Conservation (phyloP, 2,113 vertebrate genomes). For the Peucedramus taeniatus region DNA sequence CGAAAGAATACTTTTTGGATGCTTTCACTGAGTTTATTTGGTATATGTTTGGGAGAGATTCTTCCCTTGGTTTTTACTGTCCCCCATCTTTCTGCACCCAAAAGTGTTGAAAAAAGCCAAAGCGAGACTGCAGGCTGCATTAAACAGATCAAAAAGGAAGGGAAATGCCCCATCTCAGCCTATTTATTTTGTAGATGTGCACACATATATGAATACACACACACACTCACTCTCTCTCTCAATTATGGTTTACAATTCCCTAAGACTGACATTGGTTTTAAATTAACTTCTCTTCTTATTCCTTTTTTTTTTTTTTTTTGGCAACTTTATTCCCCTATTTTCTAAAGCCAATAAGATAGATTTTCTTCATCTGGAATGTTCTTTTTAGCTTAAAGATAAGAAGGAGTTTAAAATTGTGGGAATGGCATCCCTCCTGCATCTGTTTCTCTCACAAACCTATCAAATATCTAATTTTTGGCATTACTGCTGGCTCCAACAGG, state of each 20-base stretch:
- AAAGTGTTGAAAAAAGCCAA: not conserved
- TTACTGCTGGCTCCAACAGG: slow-evolving; percentile 79
- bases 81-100: not conserved
- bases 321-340: slow-evolving; percentile 73
- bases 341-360: slow-evolving; percentile 78
- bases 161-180: slow-evolving; percentile 20
- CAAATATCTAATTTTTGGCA: slow-evolving; percentile 91
- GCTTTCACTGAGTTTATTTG: slow-evolving; percentile 61
- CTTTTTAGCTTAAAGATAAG: slow-evolving; percentile 88
- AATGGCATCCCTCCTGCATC: slow-evolving; percentile 85
- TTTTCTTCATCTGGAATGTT: slow-evolving; percentile 81
- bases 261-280: slow-evolving; percentile 80
- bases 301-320: slow-evolving; percentile 36
- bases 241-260: slow-evolving; percentile 70
- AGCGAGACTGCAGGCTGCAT: not conserved
- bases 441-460: slow-evolving; percentile 89
- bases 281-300: slow-evolving; percentile 74
- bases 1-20: slow-evolving; percentile 75
- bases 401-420: slow-evolving; percentile 84
- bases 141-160: slow-evolving; percentile 34
- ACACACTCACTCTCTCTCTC: not conserved
- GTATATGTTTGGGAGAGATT: not conserved
- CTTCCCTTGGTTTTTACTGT: not conserved
- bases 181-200: slow-evolving; percentile 43
- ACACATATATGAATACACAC: not conserved